Evolutionary conservation across 2,797 vertebrate species (phyloP).

Genomic region (Enteromius argenteus): DNA sequence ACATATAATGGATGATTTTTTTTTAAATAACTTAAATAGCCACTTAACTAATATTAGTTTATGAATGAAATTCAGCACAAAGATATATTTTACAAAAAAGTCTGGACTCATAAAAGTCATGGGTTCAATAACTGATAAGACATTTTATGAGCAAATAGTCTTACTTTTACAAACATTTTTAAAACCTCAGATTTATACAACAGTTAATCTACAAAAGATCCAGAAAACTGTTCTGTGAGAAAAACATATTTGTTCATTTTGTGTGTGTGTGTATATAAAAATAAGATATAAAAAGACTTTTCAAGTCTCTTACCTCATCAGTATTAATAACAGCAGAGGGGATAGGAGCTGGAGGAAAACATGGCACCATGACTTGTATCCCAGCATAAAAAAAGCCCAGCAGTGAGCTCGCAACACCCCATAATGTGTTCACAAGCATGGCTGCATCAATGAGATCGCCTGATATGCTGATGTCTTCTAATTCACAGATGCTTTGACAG

Average conservation of each 20-base stretch:
- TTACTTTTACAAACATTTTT: no score
- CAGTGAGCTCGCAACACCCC: not conserved
- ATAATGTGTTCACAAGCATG: slow-evolving; percentile 11
- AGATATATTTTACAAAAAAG: not conserved
- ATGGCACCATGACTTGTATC: slow-evolving; percentile 44
- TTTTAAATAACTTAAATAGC: no score
- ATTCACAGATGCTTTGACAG: not conserved
- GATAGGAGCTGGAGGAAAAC: slow-evolving; percentile 56
- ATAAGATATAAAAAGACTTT: no score
- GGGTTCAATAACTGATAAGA: not conserved
- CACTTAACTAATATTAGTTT: not conserved
- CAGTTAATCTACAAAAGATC: no score
- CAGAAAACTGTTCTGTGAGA: no score
- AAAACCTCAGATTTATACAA: no score
- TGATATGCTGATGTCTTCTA: not conserved
- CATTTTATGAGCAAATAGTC: no score
- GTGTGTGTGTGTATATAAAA: no score
- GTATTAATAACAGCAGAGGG: slow-evolving; percentile 28
- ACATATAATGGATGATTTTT: not conserved
- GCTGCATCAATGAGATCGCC: not conserved
- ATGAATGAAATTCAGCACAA: not conserved
- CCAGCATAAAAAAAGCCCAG: slow-evolving; percentile 39
- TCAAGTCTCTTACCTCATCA: slow-evolving; percentile 45
- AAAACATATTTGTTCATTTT: no score
- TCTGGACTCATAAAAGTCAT: not conserved